Conservation (phyloP, 30 jellyfish, hydroid and myxozoan species). For the Catostylus mosaicus region DNA sequence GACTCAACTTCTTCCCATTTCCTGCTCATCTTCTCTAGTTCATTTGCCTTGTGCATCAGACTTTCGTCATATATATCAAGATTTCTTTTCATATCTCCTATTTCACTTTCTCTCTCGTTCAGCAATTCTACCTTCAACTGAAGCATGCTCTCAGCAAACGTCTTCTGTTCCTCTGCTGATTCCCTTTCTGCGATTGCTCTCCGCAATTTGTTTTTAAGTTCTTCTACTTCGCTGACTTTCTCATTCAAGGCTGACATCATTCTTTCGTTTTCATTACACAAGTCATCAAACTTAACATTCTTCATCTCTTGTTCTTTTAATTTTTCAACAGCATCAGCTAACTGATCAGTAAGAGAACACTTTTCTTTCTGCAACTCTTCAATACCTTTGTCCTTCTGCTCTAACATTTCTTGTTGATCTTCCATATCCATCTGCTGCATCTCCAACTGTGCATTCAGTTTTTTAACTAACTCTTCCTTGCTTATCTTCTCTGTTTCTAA, state of each 20-base stretch:
- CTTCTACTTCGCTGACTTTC: neutral
- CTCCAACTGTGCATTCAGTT: neutral
- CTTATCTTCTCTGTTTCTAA: neutral
- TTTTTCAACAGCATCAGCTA: neutral
- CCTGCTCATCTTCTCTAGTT: conserved; percentile 18
- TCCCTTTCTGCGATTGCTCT: conserved; percentile 10
- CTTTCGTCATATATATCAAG: conserved; percentile 52
- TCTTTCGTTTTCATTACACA: neutral
- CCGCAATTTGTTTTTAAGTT: neutral
- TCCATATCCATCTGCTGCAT: neutral
- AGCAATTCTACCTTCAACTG: conserved; percentile 31
- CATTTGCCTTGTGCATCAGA: conserved; percentile 52
- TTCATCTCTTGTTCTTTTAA: neutral
- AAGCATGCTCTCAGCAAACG: conserved; percentile 57
- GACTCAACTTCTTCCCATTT: conserved; percentile 31
- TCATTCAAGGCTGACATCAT: neutral
- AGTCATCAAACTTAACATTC: neutral
- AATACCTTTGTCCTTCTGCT: neutral
- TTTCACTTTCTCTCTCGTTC: conserved; percentile 43
- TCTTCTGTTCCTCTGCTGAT: conserved; percentile 19
- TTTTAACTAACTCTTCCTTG: conserved; percentile 2
- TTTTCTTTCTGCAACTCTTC: neutral
- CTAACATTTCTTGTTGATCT: neutral
- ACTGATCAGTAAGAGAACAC: neutral
- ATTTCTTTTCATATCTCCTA: conserved; percentile 2